These are phyloP conservation scores for Ursus arctos DNA, from an alignment of 2,113 vertebrate genomes.

Conservation along the genomic window DNA sequence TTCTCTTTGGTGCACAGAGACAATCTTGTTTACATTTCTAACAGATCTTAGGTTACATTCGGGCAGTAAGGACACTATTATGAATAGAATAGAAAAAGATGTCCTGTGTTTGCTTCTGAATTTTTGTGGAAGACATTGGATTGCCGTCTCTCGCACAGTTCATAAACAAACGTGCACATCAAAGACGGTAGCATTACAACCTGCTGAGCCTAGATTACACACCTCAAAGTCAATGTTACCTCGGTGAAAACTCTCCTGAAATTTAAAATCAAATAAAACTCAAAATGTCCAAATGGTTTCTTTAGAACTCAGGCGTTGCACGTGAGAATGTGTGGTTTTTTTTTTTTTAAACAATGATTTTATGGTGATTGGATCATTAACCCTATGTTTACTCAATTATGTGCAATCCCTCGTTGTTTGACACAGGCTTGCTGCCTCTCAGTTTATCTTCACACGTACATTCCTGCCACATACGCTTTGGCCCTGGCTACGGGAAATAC, in stretches of 20 bases:
- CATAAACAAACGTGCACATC: constrained; percentile 86
- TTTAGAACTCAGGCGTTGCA: constrained; percentile 57
- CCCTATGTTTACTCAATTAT: not conserved
- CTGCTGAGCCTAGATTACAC: constrained; percentile 85
- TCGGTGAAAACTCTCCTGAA: constrained; percentile 80
- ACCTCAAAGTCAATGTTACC: constrained; percentile 85
- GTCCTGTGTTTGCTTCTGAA: constrained; percentile 76
- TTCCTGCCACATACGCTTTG: not conserved
- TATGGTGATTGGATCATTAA: constrained; percentile 38
- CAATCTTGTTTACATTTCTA: constrained; percentile 73
- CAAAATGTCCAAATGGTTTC: constrained; percentile 69
- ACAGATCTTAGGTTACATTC: constrained; percentile 68
- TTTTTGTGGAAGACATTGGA: constrained; percentile 78
- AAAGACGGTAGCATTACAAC: constrained; percentile 79
- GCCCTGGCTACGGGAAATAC: not conserved
- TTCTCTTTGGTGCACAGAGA: not conserved
- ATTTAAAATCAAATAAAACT: constrained; percentile 82
- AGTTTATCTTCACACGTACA: not conserved
- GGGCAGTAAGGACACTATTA: constrained; percentile 61
- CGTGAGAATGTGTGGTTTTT: not conserved
- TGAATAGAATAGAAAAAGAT: constrained; percentile 66
- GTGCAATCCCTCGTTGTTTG: constrained; percentile 8
- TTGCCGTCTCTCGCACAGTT: constrained; percentile 80
- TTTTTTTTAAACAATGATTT: constrained; percentile 20
- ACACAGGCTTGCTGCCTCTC: not conserved